Conservation (phyloP, 2,888 invertebrate genomes). For the Arctia plantaginis region DNA sequence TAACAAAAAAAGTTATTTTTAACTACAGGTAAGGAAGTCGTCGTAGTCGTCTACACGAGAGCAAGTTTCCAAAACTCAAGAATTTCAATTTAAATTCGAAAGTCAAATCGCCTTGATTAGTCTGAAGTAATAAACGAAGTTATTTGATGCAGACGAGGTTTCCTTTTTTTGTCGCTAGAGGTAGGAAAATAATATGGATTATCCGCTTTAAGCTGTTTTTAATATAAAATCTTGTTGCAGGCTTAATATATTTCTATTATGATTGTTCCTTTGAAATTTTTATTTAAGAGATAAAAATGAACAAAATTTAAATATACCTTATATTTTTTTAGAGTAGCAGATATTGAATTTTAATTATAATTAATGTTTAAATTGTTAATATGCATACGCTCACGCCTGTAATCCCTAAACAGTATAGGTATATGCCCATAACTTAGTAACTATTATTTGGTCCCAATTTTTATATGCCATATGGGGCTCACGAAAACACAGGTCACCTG, state of each 20-base stretch:
- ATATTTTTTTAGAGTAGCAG: neutral
- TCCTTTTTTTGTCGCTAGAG: constrained; percentile 10
- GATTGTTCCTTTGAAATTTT: no score
- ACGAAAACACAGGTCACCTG: no score
- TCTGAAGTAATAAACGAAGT: constrained; percentile 27
- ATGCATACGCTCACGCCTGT: no score
- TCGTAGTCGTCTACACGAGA: neutral
- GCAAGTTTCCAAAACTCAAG: neutral
- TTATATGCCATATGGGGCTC: no score
- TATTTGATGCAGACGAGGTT: constrained; percentile 9
- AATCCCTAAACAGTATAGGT: no score
- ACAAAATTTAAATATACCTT: neutral
- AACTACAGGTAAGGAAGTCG: neutral
- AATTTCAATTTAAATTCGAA: constrained; percentile 13
- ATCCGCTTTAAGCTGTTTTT: constrained; percentile 25
- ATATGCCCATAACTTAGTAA: no score
- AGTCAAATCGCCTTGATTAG: constrained; percentile 16
- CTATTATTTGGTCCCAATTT: no score
- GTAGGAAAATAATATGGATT: constrained; percentile 20
- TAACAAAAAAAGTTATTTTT: neutral
- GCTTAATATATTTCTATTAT: constrained; percentile 7
- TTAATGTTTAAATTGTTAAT: no score
- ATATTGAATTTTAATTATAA: neutral
- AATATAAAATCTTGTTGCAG: constrained; percentile 14
- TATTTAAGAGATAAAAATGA: neutral